Evolutionary conservation across 1,140 invertebrate species (phyloP).

Genomic region (Apis florea): DNA sequence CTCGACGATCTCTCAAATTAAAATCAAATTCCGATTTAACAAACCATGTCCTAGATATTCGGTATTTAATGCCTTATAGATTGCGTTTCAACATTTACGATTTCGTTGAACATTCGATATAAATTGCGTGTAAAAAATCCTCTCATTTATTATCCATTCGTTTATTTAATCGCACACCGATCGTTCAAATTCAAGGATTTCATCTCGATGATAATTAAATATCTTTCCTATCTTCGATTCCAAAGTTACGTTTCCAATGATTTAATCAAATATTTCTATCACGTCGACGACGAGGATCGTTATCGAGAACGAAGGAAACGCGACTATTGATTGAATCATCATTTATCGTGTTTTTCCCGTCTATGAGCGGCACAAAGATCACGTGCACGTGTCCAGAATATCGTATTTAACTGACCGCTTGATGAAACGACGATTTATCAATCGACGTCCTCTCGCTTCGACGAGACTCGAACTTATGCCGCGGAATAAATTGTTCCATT

Average conservation of each 20-base stretch:
- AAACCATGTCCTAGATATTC: too few relatives aligned
- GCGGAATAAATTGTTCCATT: slow-evolving; percentile 38
- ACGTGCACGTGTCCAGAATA: slow-evolving; percentile 58
- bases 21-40: too few relatives aligned
- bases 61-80: too few relatives aligned
- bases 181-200: neutral
- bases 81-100: too few relatives aligned
- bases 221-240: too few relatives aligned
- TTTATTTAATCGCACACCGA: neutral
- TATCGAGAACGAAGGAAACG: slow-evolving; percentile 38
- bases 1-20: too few relatives aligned
- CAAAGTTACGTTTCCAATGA: neutral
- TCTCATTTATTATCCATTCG: neutral
- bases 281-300: slow-evolving; percentile 23
- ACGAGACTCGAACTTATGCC: neutral
- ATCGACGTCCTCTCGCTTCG: slow-evolving; percentile 20
- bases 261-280: slow-evolving; percentile 27
- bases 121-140: neutral
- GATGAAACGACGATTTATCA: slow-evolving; percentile 53
- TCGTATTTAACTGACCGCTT: slow-evolving; percentile 57
- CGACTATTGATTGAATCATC: slow-evolving; percentile 58
- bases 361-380: slow-evolving; percentile 49
- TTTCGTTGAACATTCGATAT: too few relatives aligned
- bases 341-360: slow-evolving; percentile 55
- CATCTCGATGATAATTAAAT: neutral